Evolutionary conservation across 2,888 invertebrate species (phyloP), one percentile per base, ranked within the genome.

Genomic region (Lottia scabra): DNA sequence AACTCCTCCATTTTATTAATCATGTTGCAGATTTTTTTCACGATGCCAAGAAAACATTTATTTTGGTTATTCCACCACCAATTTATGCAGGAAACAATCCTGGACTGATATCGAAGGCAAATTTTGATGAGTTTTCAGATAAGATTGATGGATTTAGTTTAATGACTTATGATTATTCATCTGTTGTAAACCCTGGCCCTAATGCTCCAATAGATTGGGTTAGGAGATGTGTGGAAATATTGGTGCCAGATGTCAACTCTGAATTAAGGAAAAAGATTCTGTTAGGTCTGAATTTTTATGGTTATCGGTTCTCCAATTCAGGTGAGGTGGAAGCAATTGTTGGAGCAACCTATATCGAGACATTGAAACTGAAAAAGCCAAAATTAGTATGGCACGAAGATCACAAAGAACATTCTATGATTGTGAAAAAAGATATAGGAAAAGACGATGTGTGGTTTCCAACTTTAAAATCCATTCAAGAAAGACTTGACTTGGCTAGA

Each of bases 151-250:
- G 93, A 30, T 96, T 98, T 86, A 97, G 97, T 45, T 91, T 98
- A n/a, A 98, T 98, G 97, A 97, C 97, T 0, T 98, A 98, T 87
- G 98, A 98, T 89, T 98, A 93, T 89, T 97, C 97, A 2, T 94
- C 38, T 38, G 38, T 38, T 77, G 81, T 64, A 80, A 91, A 90
- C 38, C 90, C 90, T 92, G 95, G 97, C 63, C 96, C 97, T 0
- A 97, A 97, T 90, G 95, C 96, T 73, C 98, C 98, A 0, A 82
- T 95, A 0, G 91, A 92, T 77, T 98, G 98, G 97, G 92, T 95
- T 71, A 92, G 92, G 79, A 91, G 93, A 67, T 95, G 96, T 84
- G 91, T 98, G 6, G 93, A 94, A 84, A 91, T 92, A 71, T 91
- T 97, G 71, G 93, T 93, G 19, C 94, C 95, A 6, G 80, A 86